A percentile compares a stretch with the other conserved stretches of the same genome.
phyloP scores from a whole-genome alignment of 1,140 invertebrate species.

The Drosophila bocqueti region DNA sequence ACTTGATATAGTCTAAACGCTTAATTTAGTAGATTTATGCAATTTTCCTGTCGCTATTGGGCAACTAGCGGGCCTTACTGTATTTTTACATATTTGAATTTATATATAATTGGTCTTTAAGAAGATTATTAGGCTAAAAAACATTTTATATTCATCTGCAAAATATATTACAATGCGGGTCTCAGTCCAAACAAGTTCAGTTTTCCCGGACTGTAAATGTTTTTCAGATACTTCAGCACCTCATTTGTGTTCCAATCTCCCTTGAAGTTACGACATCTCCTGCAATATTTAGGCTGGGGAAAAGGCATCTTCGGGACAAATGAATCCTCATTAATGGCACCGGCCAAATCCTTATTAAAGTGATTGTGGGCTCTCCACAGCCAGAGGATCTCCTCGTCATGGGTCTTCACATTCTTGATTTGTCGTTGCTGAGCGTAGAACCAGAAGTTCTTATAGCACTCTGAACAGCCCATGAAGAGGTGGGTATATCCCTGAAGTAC shows the following conservation, averaged over 20 bases:
- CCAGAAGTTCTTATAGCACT: slow-evolving; percentile 87
- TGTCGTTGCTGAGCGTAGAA: slow-evolving; percentile 91
- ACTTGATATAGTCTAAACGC: slow-evolving; percentile 60
- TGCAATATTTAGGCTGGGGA: slow-evolving; percentile 85
- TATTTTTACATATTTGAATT: not conserved
- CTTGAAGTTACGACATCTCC: not conserved
- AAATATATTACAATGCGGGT: too few relatives aligned
- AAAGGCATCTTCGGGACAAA: slow-evolving; percentile 96
- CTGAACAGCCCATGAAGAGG: slow-evolving; percentile 96
- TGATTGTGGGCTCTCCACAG: slow-evolving; percentile 96
- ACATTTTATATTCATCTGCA: too few relatives aligned
- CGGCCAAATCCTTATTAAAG: not conserved
- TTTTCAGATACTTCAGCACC: slow-evolving; percentile 39
- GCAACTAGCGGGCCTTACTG: not conserved
- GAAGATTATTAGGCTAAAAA: too few relatives aligned
- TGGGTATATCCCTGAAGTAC: slow-evolving; percentile 94
- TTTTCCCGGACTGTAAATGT: slow-evolving; percentile 11
- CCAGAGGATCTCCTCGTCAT: slow-evolving; percentile 93
- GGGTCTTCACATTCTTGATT: slow-evolving; percentile 88
- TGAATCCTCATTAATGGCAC: slow-evolving; percentile 90
- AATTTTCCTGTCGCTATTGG: slow-evolving; percentile 49
- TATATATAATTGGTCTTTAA: not conserved
- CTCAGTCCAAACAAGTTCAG: not conserved
- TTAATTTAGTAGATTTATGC: slow-evolving; percentile 69
- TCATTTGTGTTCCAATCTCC: slow-evolving; percentile 4